Evolutionary conservation across 1,140 invertebrate genomes (phyloP).

Genomic region (Pseudachorutes palmiensis): DNA sequence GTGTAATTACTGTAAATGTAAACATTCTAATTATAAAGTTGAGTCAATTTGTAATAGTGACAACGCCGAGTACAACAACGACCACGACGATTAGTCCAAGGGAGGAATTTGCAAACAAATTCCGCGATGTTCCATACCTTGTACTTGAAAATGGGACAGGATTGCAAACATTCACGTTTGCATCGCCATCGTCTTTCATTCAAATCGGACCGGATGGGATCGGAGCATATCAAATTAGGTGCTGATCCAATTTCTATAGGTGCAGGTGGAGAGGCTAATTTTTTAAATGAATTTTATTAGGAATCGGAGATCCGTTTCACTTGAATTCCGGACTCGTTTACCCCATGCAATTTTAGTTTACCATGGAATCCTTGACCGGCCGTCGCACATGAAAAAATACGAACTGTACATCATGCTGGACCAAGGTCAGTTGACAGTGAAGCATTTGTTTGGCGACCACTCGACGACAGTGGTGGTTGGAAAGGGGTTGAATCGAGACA

Average conservation of each 20-base stretch:
- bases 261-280: too few species aligned
- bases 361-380: conserved; percentile 74
- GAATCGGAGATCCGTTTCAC: conserved; percentile 74
- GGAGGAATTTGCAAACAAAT: neutral
- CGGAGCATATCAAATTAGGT: conserved; percentile 75
- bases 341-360: conserved; percentile 78
- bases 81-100: neutral
- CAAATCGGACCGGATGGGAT: conserved; percentile 76
- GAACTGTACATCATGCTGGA: conserved; percentile 81
- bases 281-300: too few species aligned
- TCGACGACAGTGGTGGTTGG: conserved; percentile 76
- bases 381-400: conserved; percentile 64
- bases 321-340: conserved; percentile 73
- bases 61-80: neutral
- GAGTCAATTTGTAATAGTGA: conserved; percentile 3
- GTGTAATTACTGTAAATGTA: neutral
- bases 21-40: conserved; percentile 13
- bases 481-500: conserved; percentile 74
- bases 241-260: too few species aligned
- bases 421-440: conserved; percentile 77
- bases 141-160: conserved; percentile 21
- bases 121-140: conserved; percentile 19
- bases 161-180: conserved; percentile 63
- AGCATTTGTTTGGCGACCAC: conserved; percentile 79
- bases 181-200: conserved; percentile 75